These are phyloP conservation scores for Otocyon megalotis DNA, from an alignment of 2,113 vertebrate species.

Conservation along the genomic window DNA sequence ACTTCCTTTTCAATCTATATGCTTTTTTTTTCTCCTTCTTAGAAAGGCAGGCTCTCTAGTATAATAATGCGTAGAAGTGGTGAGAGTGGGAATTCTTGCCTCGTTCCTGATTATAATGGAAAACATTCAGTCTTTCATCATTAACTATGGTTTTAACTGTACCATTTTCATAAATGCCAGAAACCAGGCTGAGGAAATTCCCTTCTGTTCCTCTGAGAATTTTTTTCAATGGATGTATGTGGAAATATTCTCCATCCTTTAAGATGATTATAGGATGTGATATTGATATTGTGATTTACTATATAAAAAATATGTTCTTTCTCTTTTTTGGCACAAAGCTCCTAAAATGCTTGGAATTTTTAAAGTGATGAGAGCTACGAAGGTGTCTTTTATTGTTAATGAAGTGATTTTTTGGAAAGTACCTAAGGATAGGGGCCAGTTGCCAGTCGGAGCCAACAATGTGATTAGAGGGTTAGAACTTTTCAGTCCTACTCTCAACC, in stretches of 20 bases:
- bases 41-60: neutral
- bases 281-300: neutral
- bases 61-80: neutral
- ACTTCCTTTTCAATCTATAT: neutral
- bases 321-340: neutral
- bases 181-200: neutral
- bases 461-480: neutral
- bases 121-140: neutral
- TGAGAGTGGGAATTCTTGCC: neutral
- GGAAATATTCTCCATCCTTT: neutral
- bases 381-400: neutral
- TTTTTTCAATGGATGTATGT: neutral
- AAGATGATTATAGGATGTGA: neutral
- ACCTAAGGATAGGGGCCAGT: neutral
- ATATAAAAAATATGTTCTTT: neutral
- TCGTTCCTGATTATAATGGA: neutral
- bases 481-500: neutral
- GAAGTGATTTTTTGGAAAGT: neutral
- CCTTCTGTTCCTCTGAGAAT: neutral
- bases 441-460: neutral
- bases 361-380: neutral
- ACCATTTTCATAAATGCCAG: neutral
- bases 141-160: neutral
- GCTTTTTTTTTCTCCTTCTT: neutral
- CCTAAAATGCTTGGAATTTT: neutral